Conservation (phyloP, 2,113 vertebrate genomes). For the Puffinus mauretanicus region DNA sequence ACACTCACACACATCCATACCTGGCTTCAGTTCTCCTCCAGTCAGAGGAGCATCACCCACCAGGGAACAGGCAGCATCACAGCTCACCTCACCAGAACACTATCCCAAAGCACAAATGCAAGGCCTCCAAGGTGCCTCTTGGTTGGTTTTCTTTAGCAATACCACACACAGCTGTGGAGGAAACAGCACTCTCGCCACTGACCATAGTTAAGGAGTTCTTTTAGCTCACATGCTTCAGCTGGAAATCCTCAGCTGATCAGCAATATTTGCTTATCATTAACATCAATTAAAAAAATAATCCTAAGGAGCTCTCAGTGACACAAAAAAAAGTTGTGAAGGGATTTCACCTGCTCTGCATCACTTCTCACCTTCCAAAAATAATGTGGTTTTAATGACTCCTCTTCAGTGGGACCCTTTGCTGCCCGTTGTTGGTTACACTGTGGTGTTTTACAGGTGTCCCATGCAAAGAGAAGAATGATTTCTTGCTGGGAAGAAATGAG, state of each 20-base stretch:
- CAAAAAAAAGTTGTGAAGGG: background rate
- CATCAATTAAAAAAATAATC: background rate
- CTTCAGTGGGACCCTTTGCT: background rate
- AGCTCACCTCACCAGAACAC: background rate
- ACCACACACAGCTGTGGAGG: background rate
- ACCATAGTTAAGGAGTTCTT: background rate
- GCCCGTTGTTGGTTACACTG: rapidly evolving
- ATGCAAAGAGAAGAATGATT: background rate
- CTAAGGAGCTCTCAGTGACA: background rate
- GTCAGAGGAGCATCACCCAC: background rate
- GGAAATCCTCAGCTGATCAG: background rate
- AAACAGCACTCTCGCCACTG: background rate
- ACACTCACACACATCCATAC: rapidly evolving
- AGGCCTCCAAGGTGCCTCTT: background rate
- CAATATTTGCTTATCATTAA: background rate
- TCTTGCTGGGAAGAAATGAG: background rate
- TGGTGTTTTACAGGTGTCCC: background rate
- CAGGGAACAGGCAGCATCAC: background rate
- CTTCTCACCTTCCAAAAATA: background rate
- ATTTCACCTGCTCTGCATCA: background rate
- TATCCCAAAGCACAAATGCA: background rate
- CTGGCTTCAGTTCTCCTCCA: background rate
- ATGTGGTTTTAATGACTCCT: background rate
- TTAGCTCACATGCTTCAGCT: background rate
- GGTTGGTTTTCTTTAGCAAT: background rate